Percentiles rank a stretch among this genome's conserved stretches.
These are phyloP conservation scores for Falco concolor DNA, from an alignment of 2,797 vertebrate species.

Conservation along the genomic window DNA sequence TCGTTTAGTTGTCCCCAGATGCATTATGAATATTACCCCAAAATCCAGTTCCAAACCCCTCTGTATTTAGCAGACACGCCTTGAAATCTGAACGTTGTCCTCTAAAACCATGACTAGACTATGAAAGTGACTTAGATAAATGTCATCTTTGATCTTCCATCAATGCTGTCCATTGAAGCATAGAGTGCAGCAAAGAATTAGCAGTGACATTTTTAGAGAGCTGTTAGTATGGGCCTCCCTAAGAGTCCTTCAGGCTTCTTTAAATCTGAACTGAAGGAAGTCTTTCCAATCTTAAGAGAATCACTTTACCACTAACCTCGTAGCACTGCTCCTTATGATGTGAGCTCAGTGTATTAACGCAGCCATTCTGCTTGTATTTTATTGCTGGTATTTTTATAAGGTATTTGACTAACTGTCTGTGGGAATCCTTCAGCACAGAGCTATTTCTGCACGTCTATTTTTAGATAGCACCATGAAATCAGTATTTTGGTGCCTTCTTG, in stretches of 20 bases:
- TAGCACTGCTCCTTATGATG: background rate
- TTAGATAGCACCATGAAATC: background rate
- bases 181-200: conserved; percentile 4
- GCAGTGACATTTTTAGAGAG: conserved; percentile 23
- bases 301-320: conserved; percentile 6
- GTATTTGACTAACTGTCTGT: conserved; percentile 27
- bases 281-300: background rate
- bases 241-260: background rate
- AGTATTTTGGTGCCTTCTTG: background rate
- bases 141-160: background rate
- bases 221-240: background rate
- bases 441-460: background rate
- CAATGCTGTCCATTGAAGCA: background rate
- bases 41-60: background rate
- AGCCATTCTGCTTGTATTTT: conserved; percentile 4
- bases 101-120: background rate
- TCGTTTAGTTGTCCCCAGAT: background rate
- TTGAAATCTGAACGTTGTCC: background rate
- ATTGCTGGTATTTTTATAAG: conserved; percentile 37
- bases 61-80: background rate
- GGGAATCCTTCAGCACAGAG: conserved; percentile 19
- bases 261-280: background rate
- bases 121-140: background rate
- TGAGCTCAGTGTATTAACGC: background rate
- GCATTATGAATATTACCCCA: background rate